phyloP scores from a whole-genome alignment of 2,888 invertebrate genomes.

The Drosophila peninsularis region DNA sequence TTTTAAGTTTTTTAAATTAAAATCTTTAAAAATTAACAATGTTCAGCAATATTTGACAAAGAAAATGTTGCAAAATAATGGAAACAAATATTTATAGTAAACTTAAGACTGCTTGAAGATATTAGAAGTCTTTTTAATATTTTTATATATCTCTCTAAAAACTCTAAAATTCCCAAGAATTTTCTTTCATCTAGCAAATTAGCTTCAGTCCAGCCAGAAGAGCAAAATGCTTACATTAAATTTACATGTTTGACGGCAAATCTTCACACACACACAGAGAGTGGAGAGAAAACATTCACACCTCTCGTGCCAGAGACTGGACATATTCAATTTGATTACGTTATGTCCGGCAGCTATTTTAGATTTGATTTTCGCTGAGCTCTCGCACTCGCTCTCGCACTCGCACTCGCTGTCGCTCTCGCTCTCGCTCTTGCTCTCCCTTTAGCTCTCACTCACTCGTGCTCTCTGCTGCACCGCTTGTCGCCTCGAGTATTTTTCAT shows the following conservation, averaged over 20 bases:
- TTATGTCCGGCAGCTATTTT: constrained; percentile 77
- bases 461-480: constrained; percentile 17
- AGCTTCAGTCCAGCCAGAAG: background rate
- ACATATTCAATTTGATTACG: constrained; percentile 70
- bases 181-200: background rate
- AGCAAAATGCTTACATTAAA: constrained; percentile 7
- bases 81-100: no score
- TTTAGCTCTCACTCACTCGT: background rate
- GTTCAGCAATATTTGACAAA: no score
- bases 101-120: no score
- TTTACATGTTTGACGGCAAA: constrained; percentile 11
- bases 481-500: constrained; percentile 69
- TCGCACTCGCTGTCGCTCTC: constrained; percentile 11
- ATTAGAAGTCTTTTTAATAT: background rate
- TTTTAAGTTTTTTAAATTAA: no score
- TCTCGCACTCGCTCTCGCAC: constrained; percentile 3
- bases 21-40: no score
- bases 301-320: constrained; percentile 21
- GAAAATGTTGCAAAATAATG: no score
- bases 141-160: background rate
- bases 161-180: background rate
- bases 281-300: background rate
- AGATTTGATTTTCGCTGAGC: constrained; percentile 72
- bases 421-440: background rate
- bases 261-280: background rate